Evolutionary conservation across 2,888 invertebrate species (phyloP).

Genomic region (Dolichomitus sp.): DNA sequence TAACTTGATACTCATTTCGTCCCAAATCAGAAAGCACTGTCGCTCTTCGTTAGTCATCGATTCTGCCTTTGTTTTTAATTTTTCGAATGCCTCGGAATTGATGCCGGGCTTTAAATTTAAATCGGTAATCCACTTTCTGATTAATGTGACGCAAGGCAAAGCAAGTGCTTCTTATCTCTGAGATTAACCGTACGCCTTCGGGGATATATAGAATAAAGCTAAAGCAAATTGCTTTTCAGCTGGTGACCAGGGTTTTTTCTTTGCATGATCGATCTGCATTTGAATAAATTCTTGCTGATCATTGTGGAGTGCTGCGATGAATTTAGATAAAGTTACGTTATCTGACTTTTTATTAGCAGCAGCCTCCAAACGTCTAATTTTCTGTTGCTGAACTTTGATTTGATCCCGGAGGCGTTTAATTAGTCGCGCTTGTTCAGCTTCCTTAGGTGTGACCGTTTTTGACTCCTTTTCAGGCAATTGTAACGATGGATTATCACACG

Average conservation of each 20-base stretch:
- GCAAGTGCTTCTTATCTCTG: conserved; percentile 65
- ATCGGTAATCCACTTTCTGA: too few species aligned
- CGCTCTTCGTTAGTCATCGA: too few species aligned
- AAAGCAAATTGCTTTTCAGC: conserved; percentile 74
- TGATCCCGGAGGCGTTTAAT: conserved; percentile 6
- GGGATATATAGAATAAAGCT: conserved; percentile 75
- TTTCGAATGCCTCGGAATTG: too few species aligned
- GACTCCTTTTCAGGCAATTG: background rate
- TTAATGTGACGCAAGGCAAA: conserved; percentile 68
- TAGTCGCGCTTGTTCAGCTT: conserved; percentile 6
- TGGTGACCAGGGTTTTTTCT: conserved; percentile 67
- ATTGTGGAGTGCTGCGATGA: background rate
- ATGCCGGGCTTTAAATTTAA: too few species aligned
- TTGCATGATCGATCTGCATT: conserved; percentile 65
- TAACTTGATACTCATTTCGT: too few species aligned
- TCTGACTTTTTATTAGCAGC: background rate
- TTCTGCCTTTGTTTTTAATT: too few species aligned
- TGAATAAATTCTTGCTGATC: conserved; percentile 60
- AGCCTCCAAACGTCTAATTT: conserved; percentile 7
- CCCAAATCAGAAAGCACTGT: too few species aligned
- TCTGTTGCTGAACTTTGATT: conserved; percentile 8
- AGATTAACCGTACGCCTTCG: conserved; percentile 73
- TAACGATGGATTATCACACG: background rate
- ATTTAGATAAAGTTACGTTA: conserved; percentile 2
- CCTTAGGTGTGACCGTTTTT: conserved; percentile 10